A percentile compares a stretch with the other conserved stretches of the same genome.
Conservation (phyloP, 2,888 invertebrate species). For the Drosophila neoperkinsi region DNA sequence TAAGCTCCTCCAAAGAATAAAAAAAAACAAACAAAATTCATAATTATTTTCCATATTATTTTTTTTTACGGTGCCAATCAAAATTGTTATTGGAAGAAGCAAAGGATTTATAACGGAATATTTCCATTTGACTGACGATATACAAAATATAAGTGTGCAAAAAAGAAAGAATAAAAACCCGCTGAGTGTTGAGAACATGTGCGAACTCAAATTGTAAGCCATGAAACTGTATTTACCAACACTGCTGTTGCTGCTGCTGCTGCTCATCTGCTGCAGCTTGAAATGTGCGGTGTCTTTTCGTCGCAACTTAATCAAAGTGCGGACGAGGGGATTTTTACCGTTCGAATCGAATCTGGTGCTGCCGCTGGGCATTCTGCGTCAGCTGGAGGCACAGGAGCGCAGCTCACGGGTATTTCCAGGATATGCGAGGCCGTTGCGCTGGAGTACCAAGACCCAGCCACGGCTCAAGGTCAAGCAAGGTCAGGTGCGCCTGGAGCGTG, state of each 20-base stretch:
- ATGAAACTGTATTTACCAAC: slow-evolving; percentile 20
- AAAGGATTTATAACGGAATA: neutral
- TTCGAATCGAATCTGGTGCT: slow-evolving; percentile 68
- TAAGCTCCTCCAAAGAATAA: slow-evolving; percentile 6
- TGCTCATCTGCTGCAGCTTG: slow-evolving; percentile 13
- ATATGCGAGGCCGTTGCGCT: neutral
- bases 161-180: neutral
- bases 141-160: neutral
- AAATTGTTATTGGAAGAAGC: neutral
- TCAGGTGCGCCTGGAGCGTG: slow-evolving; percentile 66
- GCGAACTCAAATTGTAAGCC: slow-evolving; percentile 1
- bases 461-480: slow-evolving; percentile 33
- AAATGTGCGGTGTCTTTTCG: slow-evolving; percentile 9
- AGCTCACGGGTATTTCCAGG: slow-evolving; percentile 31
- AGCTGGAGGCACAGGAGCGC: slow-evolving; percentile 68
- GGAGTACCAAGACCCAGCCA: slow-evolving; percentile 18
- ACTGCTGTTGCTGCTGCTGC: slow-evolving; percentile 11
- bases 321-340: slow-evolving; percentile 66
- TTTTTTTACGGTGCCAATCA: slow-evolving; percentile 19
- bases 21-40: neutral
- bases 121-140: neutral
- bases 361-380: slow-evolving; percentile 61
- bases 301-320: slow-evolving; percentile 64
- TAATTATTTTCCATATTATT: slow-evolving; percentile 19
- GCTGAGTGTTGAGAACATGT: slow-evolving; percentile 31